phyloP scores from a whole-genome alignment of 64 coral and sea anemone species.

The Catalaphyllia jardinei region DNA sequence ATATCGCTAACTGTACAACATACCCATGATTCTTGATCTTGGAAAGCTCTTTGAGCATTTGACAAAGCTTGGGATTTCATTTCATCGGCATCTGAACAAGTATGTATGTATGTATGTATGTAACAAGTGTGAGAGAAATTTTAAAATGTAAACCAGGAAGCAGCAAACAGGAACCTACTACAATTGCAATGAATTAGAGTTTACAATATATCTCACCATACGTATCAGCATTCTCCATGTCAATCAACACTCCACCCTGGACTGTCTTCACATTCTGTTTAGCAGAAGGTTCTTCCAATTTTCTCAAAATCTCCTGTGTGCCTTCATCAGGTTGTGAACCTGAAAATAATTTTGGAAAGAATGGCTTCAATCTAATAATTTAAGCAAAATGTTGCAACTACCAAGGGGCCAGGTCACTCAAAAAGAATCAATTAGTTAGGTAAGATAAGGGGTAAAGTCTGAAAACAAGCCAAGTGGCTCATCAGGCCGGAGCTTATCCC shows the following conservation, averaged over 20 bases:
- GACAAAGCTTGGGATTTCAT: slow-evolving; percentile 92
- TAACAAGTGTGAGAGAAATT: not conserved
- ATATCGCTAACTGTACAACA: not conserved
- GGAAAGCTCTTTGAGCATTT: slow-evolving; percentile 82
- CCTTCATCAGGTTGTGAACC: slow-evolving; percentile 55
- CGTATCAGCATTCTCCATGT: slow-evolving; percentile 88
- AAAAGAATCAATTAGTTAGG: too few species aligned
- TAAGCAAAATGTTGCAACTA: not conserved
- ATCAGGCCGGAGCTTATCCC: too few species aligned
- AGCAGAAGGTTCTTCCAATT: slow-evolving; percentile 84
- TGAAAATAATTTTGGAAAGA: not conserved
- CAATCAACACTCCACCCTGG: slow-evolving; percentile 81
- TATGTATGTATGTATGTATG: too few species aligned
- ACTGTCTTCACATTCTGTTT: slow-evolving; percentile 82
- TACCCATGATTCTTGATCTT: slow-evolving; percentile 90
- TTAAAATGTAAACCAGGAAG: not conserved
- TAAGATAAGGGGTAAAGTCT: too few species aligned
- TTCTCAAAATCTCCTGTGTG: slow-evolving; percentile 87
- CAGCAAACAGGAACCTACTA: too few species aligned
- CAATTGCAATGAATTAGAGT: too few species aligned
- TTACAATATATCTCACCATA: slow-evolving; percentile 57
- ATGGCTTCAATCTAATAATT: not conserved
- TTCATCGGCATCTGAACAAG: slow-evolving; percentile 69
- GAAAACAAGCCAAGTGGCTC: too few species aligned
- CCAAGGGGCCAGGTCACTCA: not conserved